A percentile compares a stretch with the other conserved stretches of the same genome.
phyloP scores from a whole-genome alignment of 2,797 vertebrate genomes.

The Lateolabrax maculatus region DNA sequence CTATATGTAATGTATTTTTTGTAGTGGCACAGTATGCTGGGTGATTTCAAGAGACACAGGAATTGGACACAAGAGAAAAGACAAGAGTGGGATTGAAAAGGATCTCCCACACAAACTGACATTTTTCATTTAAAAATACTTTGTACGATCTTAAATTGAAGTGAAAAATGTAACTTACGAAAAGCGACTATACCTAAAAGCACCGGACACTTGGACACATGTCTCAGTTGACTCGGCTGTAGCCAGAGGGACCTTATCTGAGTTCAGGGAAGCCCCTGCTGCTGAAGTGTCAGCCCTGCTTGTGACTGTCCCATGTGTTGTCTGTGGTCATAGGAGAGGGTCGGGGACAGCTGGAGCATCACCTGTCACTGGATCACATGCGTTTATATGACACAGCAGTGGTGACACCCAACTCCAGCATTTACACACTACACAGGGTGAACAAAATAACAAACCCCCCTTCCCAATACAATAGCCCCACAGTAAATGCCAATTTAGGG shows the following conservation, averaged over 20 bases:
- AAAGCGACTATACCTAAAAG: background rate
- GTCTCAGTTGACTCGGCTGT: background rate
- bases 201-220: background rate
- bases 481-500: background rate
- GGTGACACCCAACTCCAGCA: conserved; percentile 33
- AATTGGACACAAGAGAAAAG: background rate
- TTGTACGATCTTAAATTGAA: background rate
- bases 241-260: conserved; percentile 24
- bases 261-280: conserved; percentile 46
- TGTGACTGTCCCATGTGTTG: conserved; percentile 71
- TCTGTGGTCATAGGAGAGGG: conserved; percentile 55
- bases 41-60: background rate
- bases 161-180: background rate
- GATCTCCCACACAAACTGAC: background rate
- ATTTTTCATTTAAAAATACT: background rate
- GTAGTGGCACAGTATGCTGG: background rate
- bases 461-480: background rate
- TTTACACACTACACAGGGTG: conserved; percentile 2
- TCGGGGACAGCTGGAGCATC: conserved; percentile 78
- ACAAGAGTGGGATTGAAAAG: background rate
- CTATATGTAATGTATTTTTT: background rate
- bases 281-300: conserved; percentile 42
- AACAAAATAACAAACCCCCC: background rate
- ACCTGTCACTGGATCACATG: conserved; percentile 78
- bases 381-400: conserved; percentile 54